Conservation (phyloP, 2,888 invertebrate genomes). For the Sepiola atlantica region DNA sequence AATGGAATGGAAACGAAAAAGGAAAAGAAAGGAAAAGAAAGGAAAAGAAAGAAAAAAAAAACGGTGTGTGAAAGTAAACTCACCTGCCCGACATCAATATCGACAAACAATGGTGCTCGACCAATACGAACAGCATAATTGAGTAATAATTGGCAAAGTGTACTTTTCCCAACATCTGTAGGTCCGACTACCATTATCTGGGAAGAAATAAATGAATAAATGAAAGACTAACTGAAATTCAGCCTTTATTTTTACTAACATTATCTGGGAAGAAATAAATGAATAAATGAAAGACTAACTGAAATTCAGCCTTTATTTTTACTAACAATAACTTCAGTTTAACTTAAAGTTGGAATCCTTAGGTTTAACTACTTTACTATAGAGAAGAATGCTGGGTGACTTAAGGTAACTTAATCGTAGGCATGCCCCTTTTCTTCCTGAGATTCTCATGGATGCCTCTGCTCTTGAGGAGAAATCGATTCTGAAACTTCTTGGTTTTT, state of each 20-base stretch:
- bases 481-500: no score
- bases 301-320: not conserved
- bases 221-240: not conserved
- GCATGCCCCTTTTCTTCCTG: no score
- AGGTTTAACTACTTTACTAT: no score
- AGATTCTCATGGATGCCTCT: no score
- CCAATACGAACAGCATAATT: conserved; percentile 96
- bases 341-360: no score
- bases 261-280: conserved; percentile 74
- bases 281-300: not conserved
- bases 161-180: conserved; percentile 96
- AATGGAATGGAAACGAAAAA: not conserved
- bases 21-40: not conserved
- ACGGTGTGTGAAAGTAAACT: not conserved
- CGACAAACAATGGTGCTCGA: conserved; percentile 88
- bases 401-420: no score
- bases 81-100: conserved; percentile 93
- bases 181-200: conserved; percentile 91
- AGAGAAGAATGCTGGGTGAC: no score
- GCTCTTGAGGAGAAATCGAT: no score
- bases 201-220: conserved; percentile 41
- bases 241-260: conserved; percentile 79
- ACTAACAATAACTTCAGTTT: no score
- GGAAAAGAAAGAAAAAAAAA: not conserved
- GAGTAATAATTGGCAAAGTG: conserved; percentile 88